phyloP scores from a whole-genome alignment of 1,140 invertebrate genomes.

The Solen grandis region DNA sequence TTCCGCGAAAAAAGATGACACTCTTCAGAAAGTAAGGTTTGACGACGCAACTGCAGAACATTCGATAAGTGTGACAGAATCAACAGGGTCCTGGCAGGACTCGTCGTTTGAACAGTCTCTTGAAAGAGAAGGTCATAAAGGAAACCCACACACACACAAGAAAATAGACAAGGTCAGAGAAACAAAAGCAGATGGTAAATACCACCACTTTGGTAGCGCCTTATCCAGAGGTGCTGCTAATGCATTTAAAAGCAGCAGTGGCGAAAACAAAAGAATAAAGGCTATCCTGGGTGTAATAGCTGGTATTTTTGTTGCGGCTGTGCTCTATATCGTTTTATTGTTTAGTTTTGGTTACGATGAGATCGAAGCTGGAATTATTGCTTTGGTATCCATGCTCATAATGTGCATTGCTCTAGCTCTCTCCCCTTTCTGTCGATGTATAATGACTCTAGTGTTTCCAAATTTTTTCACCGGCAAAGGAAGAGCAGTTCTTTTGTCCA shows the following conservation, averaged over 20 bases:
- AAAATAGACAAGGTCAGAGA: too few species aligned
- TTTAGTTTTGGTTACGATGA: constrained; percentile 33
- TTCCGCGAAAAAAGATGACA: constrained; percentile 2
- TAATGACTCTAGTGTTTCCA: constrained; percentile 27
- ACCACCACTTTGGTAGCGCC: too few species aligned
- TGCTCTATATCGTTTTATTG: constrained; percentile 16
- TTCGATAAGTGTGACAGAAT: constrained; percentile 28
- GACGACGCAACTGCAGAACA: constrained; percentile 18
- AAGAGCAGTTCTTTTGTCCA: constrained; percentile 22
- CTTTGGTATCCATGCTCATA: constrained; percentile 2
- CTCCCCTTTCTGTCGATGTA: constrained; percentile 15
- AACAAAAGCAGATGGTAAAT: too few species aligned
- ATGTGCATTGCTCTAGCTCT: constrained; percentile 26
- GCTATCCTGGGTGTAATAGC: constrained; percentile 17
- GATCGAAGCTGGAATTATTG: constrained; percentile 21
- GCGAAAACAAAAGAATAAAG: constrained; percentile 19
- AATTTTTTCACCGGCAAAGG: constrained; percentile 38
- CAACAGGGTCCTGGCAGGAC: constrained; percentile 7
- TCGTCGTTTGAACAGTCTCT: constrained; percentile 30
- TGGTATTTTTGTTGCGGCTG: constrained; percentile 8
- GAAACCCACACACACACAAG: not conserved
- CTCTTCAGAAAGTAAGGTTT: constrained; percentile 5
- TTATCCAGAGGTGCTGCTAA: too few species aligned
- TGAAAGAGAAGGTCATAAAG: not conserved
- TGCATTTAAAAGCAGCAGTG: constrained; percentile 1